Percentiles rank a stretch among this genome's conserved stretches.
Conservation (phyloP, 2,888 invertebrate genomes). For the Cataglyphis cursor region DNA sequence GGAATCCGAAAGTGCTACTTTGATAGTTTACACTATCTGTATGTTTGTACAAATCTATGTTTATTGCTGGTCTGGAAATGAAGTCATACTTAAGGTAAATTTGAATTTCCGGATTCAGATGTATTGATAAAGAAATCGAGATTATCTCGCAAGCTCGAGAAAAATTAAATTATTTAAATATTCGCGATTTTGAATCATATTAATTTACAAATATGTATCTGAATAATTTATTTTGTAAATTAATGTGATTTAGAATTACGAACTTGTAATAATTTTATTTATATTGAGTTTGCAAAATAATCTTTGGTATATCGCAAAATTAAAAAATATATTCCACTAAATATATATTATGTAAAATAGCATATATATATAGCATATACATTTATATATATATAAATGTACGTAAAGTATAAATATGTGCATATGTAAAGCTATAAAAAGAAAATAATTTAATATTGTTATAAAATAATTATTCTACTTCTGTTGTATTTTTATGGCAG, state of each 20-base stretch:
- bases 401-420: not conserved
- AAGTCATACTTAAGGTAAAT: slow-evolving; percentile 71
- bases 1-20: slow-evolving; percentile 7
- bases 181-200: not conserved
- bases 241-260: not conserved
- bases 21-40: slow-evolving; percentile 63
- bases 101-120: not conserved
- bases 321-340: not conserved
- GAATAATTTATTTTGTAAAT: not conserved
- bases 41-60: slow-evolving; percentile 72
- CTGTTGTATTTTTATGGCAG: not conserved
- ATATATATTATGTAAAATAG: not conserved
- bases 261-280: not conserved
- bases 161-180: not conserved
- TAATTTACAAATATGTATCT: not conserved
- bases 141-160: not conserved
- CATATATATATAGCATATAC: not conserved
- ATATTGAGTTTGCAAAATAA: not conserved
- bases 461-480: not conserved
- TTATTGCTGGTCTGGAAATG: slow-evolving; percentile 75
- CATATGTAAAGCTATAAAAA: not conserved
- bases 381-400: not conserved
- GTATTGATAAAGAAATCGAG: not conserved
- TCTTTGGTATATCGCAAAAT: not conserved
- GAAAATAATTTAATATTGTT: slow-evolving; percentile 3